Base-by-base conservation (phyloP, 2,797 vertebrate genomes). In the Notolabrus celidotus region DNA sequence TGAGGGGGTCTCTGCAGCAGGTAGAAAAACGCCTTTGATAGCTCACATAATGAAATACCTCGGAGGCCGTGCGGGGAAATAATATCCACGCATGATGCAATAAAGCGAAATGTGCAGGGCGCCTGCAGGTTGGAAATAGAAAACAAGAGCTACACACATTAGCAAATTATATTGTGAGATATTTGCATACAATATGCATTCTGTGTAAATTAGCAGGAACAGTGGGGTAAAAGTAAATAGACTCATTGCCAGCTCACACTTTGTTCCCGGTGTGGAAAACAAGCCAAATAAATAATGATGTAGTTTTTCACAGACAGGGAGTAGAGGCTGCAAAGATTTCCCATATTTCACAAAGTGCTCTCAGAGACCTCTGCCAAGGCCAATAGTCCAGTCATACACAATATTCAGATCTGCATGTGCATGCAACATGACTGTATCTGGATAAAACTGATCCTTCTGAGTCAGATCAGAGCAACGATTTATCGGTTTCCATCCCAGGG, bases 41-140 rank as follows among this genome's bases (percentile, higher is more conserved):
- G 53, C 47, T 66, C 56, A 59, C 45, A 60, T 76, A 75, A 84
- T 84, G 73, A 80, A 85, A 82, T 8, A n/a, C 38, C 71, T 77
- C 45, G 0, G 34, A 84, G 67, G 65, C 31, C 3, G 2, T 7
- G 49, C 27, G 7, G 58, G 16, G 51, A 77, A 67, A 67, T 60
- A 43, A 80, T 29, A 73, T 51, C 63, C 68, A 29, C 20, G 38
- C 15, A 33, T 63, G 78, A 73, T 31, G 75, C 57, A 77, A 80
- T 74, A 43, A 80, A 57, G 50, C 0, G 57, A 71, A 81, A 53
- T 3, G 25, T 58, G 62, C 25, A 38, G 29, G 10, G n/a, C 0
- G 43, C 67, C 81, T 10, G 60, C 55, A 56, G 77, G 72, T 36
- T 7, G 43, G 55, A 51, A 73, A 68, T 3, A 15, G 23, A 55